Conservation (phyloP, 2,888 invertebrate genomes). For the Phorcus lineatus region DNA sequence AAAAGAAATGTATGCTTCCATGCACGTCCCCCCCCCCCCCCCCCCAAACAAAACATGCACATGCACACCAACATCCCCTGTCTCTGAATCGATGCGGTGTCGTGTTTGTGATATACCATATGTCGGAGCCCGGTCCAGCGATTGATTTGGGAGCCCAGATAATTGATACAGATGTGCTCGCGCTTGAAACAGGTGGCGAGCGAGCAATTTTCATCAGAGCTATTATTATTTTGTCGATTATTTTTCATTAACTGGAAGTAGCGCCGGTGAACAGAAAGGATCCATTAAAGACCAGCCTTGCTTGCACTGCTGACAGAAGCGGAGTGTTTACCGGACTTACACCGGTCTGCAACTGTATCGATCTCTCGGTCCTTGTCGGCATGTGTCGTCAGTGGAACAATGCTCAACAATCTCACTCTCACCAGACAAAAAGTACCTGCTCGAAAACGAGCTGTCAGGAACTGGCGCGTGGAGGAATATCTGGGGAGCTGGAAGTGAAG, state of each 20-base stretch:
- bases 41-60: no score
- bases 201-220: neutral
- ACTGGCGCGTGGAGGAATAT: no score
- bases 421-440: no score
- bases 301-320: neutral
- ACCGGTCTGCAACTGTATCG: neutral
- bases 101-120: neutral
- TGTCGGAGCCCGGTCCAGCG: neutral
- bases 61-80: no score
- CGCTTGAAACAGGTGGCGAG: neutral
- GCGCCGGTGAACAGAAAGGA: neutral
- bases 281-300: neutral
- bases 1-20: no score
- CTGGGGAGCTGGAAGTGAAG: no score
- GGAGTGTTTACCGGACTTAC: neutral
- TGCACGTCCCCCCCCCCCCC: no score
- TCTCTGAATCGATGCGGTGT: no score
- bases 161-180: conserved; percentile 3
- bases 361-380: neutral
- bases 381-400: neutral
- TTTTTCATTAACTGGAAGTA: neutral
- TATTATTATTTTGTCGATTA: conserved; percentile 7
- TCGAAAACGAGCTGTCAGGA: no score
- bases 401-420: no score
- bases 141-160: neutral